Percentiles rank a stretch among this genome's conserved stretches.
Evolutionary conservation across 2,113 vertebrate genomes (phyloP).

Genomic region (Pelvicachromis taeniatus): DNA sequence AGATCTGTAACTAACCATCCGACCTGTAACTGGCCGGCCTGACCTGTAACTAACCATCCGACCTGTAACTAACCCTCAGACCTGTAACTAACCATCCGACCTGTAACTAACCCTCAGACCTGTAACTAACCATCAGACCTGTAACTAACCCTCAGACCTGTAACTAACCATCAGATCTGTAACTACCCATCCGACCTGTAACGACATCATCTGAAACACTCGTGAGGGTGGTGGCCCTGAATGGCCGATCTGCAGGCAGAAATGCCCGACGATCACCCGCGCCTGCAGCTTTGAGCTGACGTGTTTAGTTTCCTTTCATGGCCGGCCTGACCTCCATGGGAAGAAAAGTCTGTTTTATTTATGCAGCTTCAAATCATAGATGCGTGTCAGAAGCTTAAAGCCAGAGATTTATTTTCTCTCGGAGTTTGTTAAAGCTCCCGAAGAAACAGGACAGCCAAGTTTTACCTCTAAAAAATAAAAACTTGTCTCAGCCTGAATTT

Average conservation of each 20-base stretch:
- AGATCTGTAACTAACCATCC: too few species aligned
- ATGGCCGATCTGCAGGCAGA: neutral
- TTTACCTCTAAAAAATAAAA: accelerated
- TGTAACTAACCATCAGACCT: neutral
- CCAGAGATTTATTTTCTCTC: neutral
- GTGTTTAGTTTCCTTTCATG: neutral
- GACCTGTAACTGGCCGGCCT: too few species aligned
- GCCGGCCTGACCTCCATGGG: neutral
- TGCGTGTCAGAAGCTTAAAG: neutral
- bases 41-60: too few species aligned
- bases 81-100: too few species aligned
- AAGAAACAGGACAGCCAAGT: neutral
- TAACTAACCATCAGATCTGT: neutral
- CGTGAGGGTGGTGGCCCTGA: neutral
- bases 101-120: neutral
- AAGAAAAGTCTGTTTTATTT: neutral
- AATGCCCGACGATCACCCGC: neutral
- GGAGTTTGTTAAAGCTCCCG: neutral
- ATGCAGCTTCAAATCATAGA: neutral
- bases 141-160: too few species aligned
- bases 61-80: neutral
- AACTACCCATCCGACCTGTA: neutral
- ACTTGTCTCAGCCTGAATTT: neutral
- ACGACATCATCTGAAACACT: neutral
- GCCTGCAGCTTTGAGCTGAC: neutral